phyloP scores from a whole-genome alignment of 2,888 invertebrate species.

The Oscheius myriophilus region DNA sequence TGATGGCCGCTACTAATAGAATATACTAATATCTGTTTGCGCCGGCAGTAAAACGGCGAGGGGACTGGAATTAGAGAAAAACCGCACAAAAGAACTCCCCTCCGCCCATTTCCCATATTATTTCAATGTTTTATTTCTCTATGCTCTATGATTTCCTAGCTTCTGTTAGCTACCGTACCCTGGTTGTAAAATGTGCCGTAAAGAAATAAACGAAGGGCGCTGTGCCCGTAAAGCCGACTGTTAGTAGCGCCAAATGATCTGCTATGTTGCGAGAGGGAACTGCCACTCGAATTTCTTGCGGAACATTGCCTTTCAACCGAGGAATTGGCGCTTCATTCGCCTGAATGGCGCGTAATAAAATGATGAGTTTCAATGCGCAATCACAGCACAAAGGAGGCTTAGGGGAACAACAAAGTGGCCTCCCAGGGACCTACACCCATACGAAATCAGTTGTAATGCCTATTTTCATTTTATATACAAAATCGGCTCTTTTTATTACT shows the following conservation, averaged over 20 bases:
- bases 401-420: no score
- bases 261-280: slow-evolving; percentile 21
- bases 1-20: slow-evolving; percentile 6
- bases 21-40: slow-evolving; percentile 1
- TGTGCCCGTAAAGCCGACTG: slow-evolving; percentile 3
- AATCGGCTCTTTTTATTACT: no score
- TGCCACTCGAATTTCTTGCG: not conserved
- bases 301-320: not conserved
- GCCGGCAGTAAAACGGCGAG: not conserved
- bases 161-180: slow-evolving; percentile 16
- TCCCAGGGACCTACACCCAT: no score
- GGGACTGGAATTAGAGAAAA: slow-evolving; percentile 1
- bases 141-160: no score
- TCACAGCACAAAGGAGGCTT: slow-evolving; percentile 25
- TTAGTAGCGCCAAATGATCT: slow-evolving; percentile 17
- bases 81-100: not conserved
- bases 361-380: slow-evolving; percentile 36
- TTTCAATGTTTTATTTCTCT: no score
- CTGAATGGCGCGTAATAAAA: slow-evolving; percentile 33
- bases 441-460: no score
- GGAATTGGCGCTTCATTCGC: slow-evolving; percentile 7
- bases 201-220: slow-evolving; percentile 21
- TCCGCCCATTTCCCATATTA: no score
- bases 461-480: no score
- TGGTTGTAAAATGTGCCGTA: slow-evolving; percentile 17